phyloP scores from a whole-genome alignment of 2,888 invertebrate species.

The Leptinotarsa tumamoca region DNA sequence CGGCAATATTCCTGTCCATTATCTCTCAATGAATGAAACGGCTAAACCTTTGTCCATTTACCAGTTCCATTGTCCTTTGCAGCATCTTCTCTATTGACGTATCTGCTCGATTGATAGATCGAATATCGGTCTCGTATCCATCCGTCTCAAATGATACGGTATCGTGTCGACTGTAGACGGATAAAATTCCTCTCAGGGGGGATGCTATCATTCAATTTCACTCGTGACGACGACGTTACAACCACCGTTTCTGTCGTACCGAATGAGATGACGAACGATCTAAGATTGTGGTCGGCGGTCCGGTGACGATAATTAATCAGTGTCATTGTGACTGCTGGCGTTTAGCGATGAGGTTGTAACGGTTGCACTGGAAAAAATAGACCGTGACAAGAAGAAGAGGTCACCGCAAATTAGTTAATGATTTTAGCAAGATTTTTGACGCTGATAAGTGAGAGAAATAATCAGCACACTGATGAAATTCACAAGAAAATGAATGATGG shows the following conservation, averaged over 20 bases:
- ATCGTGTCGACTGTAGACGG: slow-evolving; percentile 33
- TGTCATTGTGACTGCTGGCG: slow-evolving; percentile 51
- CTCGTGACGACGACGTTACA: slow-evolving; percentile 30
- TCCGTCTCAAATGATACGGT: slow-evolving; percentile 36
- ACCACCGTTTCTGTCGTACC: slow-evolving; percentile 29
- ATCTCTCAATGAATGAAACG: not conserved
- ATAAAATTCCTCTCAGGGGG: slow-evolving; percentile 33
- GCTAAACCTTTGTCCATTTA: not conserved
- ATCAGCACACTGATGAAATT: no score
- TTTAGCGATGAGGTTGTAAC: slow-evolving; percentile 55
- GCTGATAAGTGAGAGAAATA: not conserved
- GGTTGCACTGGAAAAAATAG: slow-evolving; percentile 53
- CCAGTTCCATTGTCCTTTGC: not conserved
- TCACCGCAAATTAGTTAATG: not conserved
- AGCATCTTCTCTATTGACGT: slow-evolving; percentile 15
- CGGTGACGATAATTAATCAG: slow-evolving; percentile 59
- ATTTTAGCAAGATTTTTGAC: not conserved
- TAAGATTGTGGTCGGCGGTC: slow-evolving; percentile 54
- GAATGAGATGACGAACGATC: slow-evolving; percentile 56
- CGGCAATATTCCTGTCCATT: not conserved
- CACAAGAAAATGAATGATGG: no score
- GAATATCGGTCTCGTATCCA: slow-evolving; percentile 33
- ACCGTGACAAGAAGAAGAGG: not conserved
- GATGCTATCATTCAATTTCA: slow-evolving; percentile 50
- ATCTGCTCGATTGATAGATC: slow-evolving; percentile 28